Percentiles rank a stretch among this genome's conserved stretches.
Conservation (phyloP, 2,888 invertebrate species). For the Monochamus alternatus region DNA sequence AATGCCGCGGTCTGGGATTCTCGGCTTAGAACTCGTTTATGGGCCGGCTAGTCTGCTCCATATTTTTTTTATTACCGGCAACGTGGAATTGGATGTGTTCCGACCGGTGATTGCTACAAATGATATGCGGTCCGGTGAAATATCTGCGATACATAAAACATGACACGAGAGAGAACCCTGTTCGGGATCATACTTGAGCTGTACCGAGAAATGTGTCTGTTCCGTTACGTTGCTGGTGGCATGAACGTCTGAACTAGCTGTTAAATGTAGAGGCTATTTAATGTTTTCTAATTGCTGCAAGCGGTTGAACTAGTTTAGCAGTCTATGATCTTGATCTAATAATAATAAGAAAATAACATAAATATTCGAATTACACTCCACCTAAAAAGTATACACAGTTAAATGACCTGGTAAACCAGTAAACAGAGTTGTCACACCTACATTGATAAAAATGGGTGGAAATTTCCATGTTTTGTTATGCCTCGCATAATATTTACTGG, state of each 20-base stretch:
- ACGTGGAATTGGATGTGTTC: constrained; percentile 20
- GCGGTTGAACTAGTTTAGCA: no score
- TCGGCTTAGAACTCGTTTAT: constrained; percentile 31
- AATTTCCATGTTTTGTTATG: no score
- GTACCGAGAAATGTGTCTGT: constrained; percentile 8
- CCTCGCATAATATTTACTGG: no score
- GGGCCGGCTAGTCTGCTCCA: neutral
- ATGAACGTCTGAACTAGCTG: neutral
- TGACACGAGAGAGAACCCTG: neutral
- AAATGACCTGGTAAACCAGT: no score
- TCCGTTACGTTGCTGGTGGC: neutral
- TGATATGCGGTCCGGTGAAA: constrained; percentile 32
- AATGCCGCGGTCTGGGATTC: constrained; percentile 22
- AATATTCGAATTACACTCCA: no score
- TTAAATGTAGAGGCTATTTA: neutral
- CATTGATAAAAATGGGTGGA: no score
- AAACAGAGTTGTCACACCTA: no score
- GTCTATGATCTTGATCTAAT: no score
- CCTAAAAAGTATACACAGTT: no score
- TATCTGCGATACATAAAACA: constrained; percentile 22
- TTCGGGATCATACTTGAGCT: neutral
- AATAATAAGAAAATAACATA: no score
- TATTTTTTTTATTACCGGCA: constrained; percentile 18
- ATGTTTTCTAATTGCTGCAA: no score
- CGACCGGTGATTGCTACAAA: constrained; percentile 34